These are phyloP conservation scores for Lasioglossum oenotherae DNA, from an alignment of 2,888 invertebrate genomes.

Conservation along the genomic window DNA sequence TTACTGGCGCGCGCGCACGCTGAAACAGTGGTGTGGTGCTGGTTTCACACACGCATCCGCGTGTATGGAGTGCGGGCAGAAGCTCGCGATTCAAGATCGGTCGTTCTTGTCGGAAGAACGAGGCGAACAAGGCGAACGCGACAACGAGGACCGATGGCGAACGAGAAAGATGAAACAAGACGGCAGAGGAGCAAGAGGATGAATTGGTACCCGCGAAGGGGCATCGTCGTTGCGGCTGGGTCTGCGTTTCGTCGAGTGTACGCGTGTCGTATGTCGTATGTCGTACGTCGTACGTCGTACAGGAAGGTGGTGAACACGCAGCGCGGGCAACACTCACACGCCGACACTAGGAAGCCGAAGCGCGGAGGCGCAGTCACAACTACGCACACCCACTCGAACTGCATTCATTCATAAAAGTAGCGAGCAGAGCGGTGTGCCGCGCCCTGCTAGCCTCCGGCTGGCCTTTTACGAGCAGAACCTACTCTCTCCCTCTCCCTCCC, in stretches of 20 bases:
- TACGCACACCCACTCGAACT: slow-evolving; percentile 79
- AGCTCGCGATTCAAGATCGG: not conserved
- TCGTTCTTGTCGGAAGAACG: not conserved
- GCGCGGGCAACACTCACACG: slow-evolving; percentile 26
- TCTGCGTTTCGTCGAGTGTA: slow-evolving; percentile 26
- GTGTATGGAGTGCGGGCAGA: not conserved
- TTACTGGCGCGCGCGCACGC: not conserved
- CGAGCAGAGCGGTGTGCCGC: slow-evolving; percentile 61
- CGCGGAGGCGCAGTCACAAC: slow-evolving; percentile 71
- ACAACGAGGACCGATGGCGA: not conserved
- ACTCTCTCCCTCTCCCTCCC: slow-evolving; percentile 29
- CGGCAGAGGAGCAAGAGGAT: not conserved
- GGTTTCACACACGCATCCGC: not conserved
- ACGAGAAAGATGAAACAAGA: not conserved
- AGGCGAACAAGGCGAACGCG: not conserved
- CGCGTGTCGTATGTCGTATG: not conserved
- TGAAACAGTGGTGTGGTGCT: not conserved
- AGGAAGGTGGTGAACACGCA: slow-evolving; percentile 26
- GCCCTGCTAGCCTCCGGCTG: slow-evolving; percentile 65
- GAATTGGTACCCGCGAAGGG: slow-evolving; percentile 34
- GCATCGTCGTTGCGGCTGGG: slow-evolving; percentile 30
- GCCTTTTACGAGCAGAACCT: slow-evolving; percentile 66
- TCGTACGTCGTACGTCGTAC: slow-evolving; percentile 17
- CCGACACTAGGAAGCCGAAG: slow-evolving; percentile 38
- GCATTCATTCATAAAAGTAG: slow-evolving; percentile 81